Base-by-base conservation (phyloP, 1,140 invertebrate species). In the Armadillidium nasatum region DNA sequence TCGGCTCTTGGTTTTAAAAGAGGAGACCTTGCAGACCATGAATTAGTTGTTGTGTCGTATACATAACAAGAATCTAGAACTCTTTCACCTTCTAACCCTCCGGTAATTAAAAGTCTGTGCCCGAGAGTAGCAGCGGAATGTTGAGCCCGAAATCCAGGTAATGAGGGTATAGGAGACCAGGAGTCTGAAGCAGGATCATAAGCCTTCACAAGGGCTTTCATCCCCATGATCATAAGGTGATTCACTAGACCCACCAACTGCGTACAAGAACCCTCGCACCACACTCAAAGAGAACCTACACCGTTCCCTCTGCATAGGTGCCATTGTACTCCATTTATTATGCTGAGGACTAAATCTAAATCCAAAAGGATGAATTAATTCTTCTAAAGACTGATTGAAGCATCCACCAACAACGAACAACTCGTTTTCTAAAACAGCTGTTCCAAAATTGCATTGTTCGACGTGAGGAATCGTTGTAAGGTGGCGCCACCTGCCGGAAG, bases 381-480 rank as follows among this genome's bases (percentile, higher is more conserved):
- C 89, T 83, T 87, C 88, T 76, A 92, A 85, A 76, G 88, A 87
- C 77, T 91, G 90, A 83, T 93, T 91, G 81, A 92, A 92, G 81
- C 91, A 92, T 4, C 87, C 87, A n/a, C 91, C 91, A 22, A 91
- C 88, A 10, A 91, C 88, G 83, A 90, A 93, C 10, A 92, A 83
- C 79, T 91, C 88, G 83, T 92, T 91, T 75, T 90, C 88, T 0
- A 91, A 83, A 0, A 90, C 88, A 13, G 89, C 88, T 45, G 90
- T 89, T n/a, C 91, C 91, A 85, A 90, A 92, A 82, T 92, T 91
- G 83, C 90, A 91, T 82, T 92, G 91, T 82, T 92, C 90, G 4
- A 92, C 88, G 82, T 91, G 90, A 6, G 91, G 91, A 78, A 92
- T 92, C 46, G 87, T 87, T 10, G 91, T 91, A 10, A 91, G 82